Base-by-base conservation (phyloP, 1,140 invertebrate species). In the Listronotus bonariensis region DNA sequence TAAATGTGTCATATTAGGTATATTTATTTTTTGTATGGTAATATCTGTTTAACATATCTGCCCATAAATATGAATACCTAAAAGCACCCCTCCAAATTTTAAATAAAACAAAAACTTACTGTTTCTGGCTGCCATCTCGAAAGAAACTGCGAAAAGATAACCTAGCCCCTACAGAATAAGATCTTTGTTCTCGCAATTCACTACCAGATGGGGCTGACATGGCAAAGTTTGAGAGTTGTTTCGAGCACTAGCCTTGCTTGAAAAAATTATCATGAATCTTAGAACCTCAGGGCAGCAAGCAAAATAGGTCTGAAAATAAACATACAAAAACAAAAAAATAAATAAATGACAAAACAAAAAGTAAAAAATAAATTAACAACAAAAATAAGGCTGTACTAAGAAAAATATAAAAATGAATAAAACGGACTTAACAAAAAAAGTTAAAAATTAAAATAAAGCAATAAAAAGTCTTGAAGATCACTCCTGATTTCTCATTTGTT, bases 141-240 rank as follows among this genome's bases (percentile, higher is more conserved):
- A 76, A 68, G 53, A 76, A 61, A 53, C 72, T 73, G 32, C 74
- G 72, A 56, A 76, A 76, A 12, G 75, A 75, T 20, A 76, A 51
- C 34, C 72, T 62, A 26, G 74, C 68, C 38, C 75, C 75, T 43
- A 76, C 59, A 26, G 75, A 76, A 64, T 75, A 75, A 51, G 75
- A 76, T 40, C 75, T 57, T 52, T 74, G 74, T 53, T 74, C 68
- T 20, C 74, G 56, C 8, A 68, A 54, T 45, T 73, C 67, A 56
- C 68, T 74, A 59, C 69, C 69, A 58, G 75, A 73, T 38, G 72
- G 67, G 14, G 70, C 68, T 9, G 75, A 75, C 75, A 76, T 76
- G 41, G 26, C 55, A 46, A 54, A 17, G 36, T 11, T 7, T 17
- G 20, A 18, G n/a, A 49, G 31, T 48, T 18, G 48, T 15, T n/a